phyloP scores from a whole-genome alignment of 2,797 vertebrate genomes.

The Premnoplex brunnescens region DNA sequence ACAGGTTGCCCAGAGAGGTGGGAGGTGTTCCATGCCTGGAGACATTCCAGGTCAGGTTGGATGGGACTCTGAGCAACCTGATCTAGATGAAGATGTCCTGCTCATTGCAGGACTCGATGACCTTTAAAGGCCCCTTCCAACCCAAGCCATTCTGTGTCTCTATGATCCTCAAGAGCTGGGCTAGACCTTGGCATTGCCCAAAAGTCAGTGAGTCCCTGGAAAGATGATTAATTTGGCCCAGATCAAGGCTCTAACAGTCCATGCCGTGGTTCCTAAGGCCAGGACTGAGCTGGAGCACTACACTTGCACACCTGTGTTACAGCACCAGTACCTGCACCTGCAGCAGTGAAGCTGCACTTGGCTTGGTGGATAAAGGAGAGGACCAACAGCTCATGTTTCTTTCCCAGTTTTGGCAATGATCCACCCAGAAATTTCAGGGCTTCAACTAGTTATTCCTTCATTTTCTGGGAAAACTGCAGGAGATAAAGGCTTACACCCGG shows the following conservation, averaged over 20 bases:
- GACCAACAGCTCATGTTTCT: background rate
- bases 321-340: background rate
- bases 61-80: background rate
- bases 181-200: background rate
- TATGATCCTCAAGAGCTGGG: background rate
- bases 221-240: background rate
- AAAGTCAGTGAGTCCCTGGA: accelerated
- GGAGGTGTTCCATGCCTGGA: background rate
- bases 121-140: background rate
- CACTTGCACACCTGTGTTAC: background rate
- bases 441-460: background rate
- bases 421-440: background rate
- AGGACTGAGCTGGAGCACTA: background rate
- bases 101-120: background rate
- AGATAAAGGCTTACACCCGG: accelerated
- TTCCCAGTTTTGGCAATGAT: background rate
- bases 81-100: background rate
- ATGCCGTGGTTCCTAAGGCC: background rate
- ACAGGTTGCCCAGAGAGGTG: background rate
- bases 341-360: background rate
- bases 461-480: background rate
- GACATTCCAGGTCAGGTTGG: accelerated
- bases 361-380: background rate
- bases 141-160: background rate
- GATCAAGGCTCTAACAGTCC: accelerated